phyloP scores from a whole-genome alignment of 2,113 vertebrate species.

The Opisthocomus hoazin region DNA sequence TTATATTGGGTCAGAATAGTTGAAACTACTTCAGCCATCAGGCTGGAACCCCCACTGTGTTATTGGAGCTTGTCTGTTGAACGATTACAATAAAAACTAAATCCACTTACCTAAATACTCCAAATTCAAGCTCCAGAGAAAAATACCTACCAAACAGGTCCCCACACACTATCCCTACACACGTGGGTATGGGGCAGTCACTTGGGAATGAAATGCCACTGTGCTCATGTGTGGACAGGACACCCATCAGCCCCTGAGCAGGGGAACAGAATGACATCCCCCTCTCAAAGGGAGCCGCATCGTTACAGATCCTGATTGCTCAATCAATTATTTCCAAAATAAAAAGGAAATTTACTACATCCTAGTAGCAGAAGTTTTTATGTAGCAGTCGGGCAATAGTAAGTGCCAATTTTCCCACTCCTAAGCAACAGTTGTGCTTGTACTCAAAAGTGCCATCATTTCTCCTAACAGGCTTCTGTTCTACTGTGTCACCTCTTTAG shows the following conservation, averaged over 20 bases:
- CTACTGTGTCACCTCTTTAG: background rate
- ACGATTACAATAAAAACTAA: background rate
- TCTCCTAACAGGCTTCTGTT: background rate
- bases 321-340: background rate
- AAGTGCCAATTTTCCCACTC: background rate
- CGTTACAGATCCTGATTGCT: background rate
- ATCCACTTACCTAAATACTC: background rate
- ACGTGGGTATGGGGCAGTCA: fast-evolving
- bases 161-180: background rate
- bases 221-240: background rate
- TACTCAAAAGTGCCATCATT: background rate
- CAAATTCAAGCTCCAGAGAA: background rate
- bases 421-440: background rate
- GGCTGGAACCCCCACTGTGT: background rate
- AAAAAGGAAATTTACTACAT: background rate
- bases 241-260: background rate
- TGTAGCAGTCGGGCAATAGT: background rate
- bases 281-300: background rate
- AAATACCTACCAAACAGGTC: background rate
- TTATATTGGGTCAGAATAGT: background rate
- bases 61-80: background rate
- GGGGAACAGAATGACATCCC: fast-evolving
- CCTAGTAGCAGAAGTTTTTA: background rate
- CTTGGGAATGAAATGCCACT: background rate
- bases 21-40: background rate